Base-by-base conservation (phyloP, 2,797 vertebrate genomes). In the Chaunax sp. region DNA sequence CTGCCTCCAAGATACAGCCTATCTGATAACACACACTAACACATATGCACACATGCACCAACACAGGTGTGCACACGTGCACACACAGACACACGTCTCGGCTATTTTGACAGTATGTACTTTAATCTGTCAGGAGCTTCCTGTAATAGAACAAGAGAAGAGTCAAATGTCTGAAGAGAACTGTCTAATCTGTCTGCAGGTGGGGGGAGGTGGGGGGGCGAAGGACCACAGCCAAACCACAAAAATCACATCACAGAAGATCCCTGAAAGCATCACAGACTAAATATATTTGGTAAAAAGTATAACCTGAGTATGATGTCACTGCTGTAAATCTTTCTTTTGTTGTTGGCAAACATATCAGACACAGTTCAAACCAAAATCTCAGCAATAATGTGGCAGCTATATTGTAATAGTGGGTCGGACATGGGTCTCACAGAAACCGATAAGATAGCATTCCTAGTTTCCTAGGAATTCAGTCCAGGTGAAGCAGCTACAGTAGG, bases 121-220 rank as follows among this genome's bases (percentile, higher is more conserved):
- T 85, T 88, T 92, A 90, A 92, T 90, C 88, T 90, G 84, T 87
- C 84, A 81, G 54, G 38, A 78, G 73, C 63, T 77, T 82, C 67
- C 64, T 78, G 80, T 80, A 80, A 84, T 78, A 87, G 70, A 81
- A 87, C 83, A 81, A 89, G 82, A 85, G 68, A 73, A 56, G 75
- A 88, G 87, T 87, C 80, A 87, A 80, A 75, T 81, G 65, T 76
- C 74, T 65, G 49, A 78, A 76, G 70, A 72, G 73, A 83, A 77
- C 54, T 58, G 66, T 69, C 81, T 85, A 90, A 73, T 81, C 63
- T 75, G 62, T 77, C 55, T 76, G 70, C 56, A 38, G 50, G 49
- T 46, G 47, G 23, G 47, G 47, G 23, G 47, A 40, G 71, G n/a
- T 44, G 47, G 8, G 61, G 40, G 64, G 49, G 45, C 20, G 33